Evolutionary conservation across 2,113 vertebrate genomes (phyloP), one percentile per base, ranked within the genome.

Genomic region (Phalacrocorax carbo): DNA sequence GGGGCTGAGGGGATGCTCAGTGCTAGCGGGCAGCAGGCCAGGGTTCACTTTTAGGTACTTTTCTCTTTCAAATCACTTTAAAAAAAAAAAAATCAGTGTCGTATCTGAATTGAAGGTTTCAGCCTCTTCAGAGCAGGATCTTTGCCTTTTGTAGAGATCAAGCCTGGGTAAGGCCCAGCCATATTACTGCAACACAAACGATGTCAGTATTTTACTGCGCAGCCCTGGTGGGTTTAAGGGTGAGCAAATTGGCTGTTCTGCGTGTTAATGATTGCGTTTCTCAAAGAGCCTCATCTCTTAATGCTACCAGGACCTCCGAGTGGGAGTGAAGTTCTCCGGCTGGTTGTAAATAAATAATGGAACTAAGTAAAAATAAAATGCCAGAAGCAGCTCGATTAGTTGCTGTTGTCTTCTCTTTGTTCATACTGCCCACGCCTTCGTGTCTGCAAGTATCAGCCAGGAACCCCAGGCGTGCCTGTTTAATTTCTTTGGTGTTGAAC

Each of bases 151-250:
- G 64, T 32, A 60, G 17, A 55, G 55, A 52, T 75, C 36, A 26
- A 90, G 38, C 19, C 76, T 34, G 25, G 34, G 21, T 42, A 15
- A 75, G 27, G 15, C 66, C 25, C 54, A 61, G 29, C 40, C 21
- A 2, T 4, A 1, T 13, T 14, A 7, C 48, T 38, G 46, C 54
- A 38, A 13, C 26, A 27, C 52, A 38, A 58, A 18, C 2, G 0
- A 9, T 3, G 0, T 9, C 62, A 5, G 1, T 30, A 16, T 58
- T 82, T 58, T 13, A 10, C 23, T 51, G 17, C 1, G 1, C 11
- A 20, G 3, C 49, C 51, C 40, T 14, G 44, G 27, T 52, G 38
- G 65, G 84, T 60, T 82, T 55, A 9, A 51, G 80, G 86, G 54
- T 42, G 75, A 69, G 21, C 15, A 42, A 6, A 15, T 23, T 15